Evolutionary conservation across 2,888 invertebrate genomes (phyloP).

Genomic region (Neoitamus cyanurus): DNA sequence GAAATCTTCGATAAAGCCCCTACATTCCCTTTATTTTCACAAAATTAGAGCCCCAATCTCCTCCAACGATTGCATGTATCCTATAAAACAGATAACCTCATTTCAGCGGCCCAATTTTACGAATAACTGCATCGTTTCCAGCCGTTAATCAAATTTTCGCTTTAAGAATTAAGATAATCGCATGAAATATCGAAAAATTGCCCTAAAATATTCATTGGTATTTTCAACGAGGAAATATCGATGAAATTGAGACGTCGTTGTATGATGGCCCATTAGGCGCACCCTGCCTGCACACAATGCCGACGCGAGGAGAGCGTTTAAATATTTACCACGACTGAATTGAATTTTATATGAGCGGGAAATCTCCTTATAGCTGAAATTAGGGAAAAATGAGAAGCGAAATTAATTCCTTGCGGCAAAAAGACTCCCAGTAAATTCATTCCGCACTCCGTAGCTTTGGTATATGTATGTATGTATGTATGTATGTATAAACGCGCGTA

Average conservation of each 20-base stretch:
- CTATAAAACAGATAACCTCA: not conserved
- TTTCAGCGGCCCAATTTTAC: not conserved
- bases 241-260: not conserved
- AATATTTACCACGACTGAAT: slow-evolving; percentile 1
- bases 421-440: not conserved
- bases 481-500: not conserved
- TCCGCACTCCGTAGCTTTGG: not conserved
- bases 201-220: not conserved
- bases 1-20: too few species aligned
- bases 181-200: not conserved
- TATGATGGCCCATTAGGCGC: not conserved
- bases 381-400: not conserved
- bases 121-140: not conserved
- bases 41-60: not conserved
- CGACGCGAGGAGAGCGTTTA: not conserved
- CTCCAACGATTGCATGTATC: not conserved
- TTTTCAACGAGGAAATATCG: not conserved
- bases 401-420: not conserved
- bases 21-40: too few species aligned
- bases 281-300: not conserved
- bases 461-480: too few species aligned
- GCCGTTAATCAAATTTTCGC: not conserved
- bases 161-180: not conserved
- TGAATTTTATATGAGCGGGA: not conserved
- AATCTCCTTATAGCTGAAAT: not conserved